A percentile compares a stretch with the other conserved stretches of the same genome.
Conservation (phyloP, 2,113 vertebrate genomes). For the Chloebia gouldiae region DNA sequence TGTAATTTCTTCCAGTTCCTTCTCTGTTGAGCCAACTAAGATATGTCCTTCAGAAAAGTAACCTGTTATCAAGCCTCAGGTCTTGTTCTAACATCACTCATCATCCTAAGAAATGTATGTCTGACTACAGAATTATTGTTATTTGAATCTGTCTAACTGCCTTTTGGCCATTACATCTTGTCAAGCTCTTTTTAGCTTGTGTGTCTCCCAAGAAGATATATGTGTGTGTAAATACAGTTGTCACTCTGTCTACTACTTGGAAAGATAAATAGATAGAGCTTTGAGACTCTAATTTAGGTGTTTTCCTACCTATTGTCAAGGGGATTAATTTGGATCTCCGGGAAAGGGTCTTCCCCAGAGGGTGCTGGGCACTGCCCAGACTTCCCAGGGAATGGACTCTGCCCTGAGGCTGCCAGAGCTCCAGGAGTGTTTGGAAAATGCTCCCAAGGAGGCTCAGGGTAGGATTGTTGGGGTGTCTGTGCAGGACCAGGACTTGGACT, state of each 20-base stretch:
- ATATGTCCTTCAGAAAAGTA: not conserved
- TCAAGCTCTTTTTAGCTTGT: not conserved
- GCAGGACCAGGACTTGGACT: not conserved
- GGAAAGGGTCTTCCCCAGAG: not conserved
- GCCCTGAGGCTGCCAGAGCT: not conserved
- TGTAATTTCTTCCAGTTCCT: not conserved
- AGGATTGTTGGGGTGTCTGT: not conserved
- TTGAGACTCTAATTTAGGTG: not conserved
- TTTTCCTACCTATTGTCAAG: not conserved
- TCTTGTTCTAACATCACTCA: not conserved
- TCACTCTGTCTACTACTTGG: not conserved
- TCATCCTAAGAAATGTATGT: not conserved
- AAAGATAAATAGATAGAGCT: not conserved
- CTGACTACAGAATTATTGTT: not conserved
- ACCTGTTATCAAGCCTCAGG: not conserved
- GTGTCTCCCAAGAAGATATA: not conserved
- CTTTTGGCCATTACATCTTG: not conserved
- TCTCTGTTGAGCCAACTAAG: not conserved
- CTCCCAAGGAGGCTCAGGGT: not conserved
- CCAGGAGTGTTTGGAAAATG: rapidly evolving
- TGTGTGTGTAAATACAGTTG: not conserved
- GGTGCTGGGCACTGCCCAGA: not conserved
- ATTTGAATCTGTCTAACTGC: not conserved
- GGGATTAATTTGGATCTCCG: rapidly evolving
- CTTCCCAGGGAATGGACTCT: not conserved